phyloP scores from a whole-genome alignment of 1,140 invertebrate genomes.

The Dysdera silvatica region DNA sequence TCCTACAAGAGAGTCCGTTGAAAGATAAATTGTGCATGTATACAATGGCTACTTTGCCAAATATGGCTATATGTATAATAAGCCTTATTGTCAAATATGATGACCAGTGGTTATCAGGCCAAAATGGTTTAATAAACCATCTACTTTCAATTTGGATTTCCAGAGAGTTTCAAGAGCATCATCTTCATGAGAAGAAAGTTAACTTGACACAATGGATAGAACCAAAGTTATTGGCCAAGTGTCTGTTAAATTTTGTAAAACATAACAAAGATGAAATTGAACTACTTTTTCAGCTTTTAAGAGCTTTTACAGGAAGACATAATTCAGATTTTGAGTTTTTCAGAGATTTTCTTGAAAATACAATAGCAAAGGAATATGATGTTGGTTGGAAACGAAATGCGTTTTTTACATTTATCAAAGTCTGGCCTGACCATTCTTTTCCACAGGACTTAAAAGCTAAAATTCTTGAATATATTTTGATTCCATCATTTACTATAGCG shows the following conservation, averaged over 20 bases:
- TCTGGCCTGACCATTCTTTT: constrained; percentile 62
- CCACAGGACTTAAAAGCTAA: constrained; percentile 86
- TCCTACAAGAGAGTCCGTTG: constrained; percentile 55
- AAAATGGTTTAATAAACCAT: constrained; percentile 57
- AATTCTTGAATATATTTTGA: constrained; percentile 85
- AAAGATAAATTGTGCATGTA: too few relatives aligned
- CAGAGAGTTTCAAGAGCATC: constrained; percentile 51
- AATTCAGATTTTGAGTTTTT: constrained; percentile 93
- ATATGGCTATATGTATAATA: constrained; percentile 71
- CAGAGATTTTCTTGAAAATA: constrained; percentile 85
- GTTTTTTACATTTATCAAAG: constrained; percentile 90
- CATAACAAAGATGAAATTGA: constrained; percentile 84
- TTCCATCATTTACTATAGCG: constrained; percentile 86
- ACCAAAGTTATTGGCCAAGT: constrained; percentile 74
- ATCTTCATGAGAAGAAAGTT: constrained; percentile 64
- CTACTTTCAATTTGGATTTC: constrained; percentile 44
- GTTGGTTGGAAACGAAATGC: constrained; percentile 90
- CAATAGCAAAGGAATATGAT: constrained; percentile 82
- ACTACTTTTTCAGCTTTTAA: constrained; percentile 79
- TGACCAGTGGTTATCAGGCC: constrained; percentile 70
- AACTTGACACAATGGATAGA: constrained; percentile 84
- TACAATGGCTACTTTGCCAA: too few relatives aligned
- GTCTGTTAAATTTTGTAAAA: constrained; percentile 84
- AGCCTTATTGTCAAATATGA: constrained; percentile 72
- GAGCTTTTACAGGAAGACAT: constrained; percentile 77